Conservation (phyloP, 2,797 vertebrate genomes). For the Poecilia gillii region DNA sequence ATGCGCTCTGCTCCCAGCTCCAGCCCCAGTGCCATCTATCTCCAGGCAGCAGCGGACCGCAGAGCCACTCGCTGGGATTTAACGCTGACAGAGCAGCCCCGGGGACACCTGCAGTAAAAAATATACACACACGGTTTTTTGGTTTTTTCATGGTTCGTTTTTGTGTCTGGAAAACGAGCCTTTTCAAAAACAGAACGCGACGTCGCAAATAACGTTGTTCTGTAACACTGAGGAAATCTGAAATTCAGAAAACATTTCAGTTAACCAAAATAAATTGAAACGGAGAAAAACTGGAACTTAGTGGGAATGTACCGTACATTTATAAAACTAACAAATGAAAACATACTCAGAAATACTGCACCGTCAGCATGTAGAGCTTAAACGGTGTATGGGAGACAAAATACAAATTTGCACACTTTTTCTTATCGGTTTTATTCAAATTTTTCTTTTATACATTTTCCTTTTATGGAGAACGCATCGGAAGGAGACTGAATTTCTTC, state of each 20-base stretch:
- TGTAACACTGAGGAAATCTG: too few species aligned
- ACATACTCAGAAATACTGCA: too few species aligned
- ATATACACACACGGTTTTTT: neutral
- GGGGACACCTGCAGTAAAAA: conserved; percentile 20
- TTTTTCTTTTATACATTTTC: neutral
- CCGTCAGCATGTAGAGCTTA: neutral
- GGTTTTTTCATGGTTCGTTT: too few species aligned
- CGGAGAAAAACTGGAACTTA: too few species aligned
- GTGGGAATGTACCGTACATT: too few species aligned
- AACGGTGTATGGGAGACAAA: neutral
- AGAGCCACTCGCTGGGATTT: conserved; percentile 26
- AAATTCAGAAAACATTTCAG: too few species aligned
- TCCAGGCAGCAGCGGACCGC: conserved; percentile 45
- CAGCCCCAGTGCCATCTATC: conserved; percentile 64
- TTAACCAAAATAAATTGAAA: too few species aligned
- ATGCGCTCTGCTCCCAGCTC: conserved; percentile 54
- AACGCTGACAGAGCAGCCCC: conserved; percentile 12
- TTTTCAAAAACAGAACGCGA: too few species aligned
- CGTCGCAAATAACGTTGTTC: too few species aligned
- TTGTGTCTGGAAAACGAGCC: too few species aligned
- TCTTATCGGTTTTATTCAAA: neutral
- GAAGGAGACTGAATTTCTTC: neutral
- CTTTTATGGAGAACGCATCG: neutral
- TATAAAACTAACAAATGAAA: too few species aligned
- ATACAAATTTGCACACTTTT: neutral